Base-by-base conservation (phyloP, 2,113 vertebrate species). In the Synchiropus splendidus region DNA sequence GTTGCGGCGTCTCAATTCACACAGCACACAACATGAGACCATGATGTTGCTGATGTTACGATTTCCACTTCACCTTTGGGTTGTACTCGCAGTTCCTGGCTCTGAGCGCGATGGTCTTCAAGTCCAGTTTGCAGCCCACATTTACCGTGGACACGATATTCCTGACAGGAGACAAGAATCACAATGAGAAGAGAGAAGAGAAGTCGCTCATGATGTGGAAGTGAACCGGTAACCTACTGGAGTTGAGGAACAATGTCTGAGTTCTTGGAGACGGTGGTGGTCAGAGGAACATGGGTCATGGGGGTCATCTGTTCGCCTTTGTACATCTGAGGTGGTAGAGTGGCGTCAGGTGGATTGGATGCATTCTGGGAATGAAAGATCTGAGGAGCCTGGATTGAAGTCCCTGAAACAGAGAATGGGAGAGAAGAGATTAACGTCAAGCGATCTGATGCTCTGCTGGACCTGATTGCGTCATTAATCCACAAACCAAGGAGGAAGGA, bases 91-190 rank as follows among this genome's bases (percentile, higher is more conserved):
- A 94, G 82, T 99, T 99, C 81, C 95, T 91, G 54, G 95, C 95
- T 87, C 92, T 91, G 71, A 99, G 85, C 14, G 95, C 95, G 68
- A 99, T 99, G 4, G 93, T 99, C 84, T 99, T 99, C 58, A 99
- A 74, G 60, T 99, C 95, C 72, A 99, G 87, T 86, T 98, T 98
- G 79, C 95, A 99, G 50, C 95, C 94, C 74, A 99, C 86, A 68
- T 99, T 99, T 47, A 99, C 94, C 6, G 95, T 99, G 11, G 95
- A 99, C 18, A 99, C 95, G 48, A 98, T 99, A 83, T 99, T 99
- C 83, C 94, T 98, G 63, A 46, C 32, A 8, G 21, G 12, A 18
- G 8, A 34, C 16, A 32, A 44, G 13, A 10, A 9, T 9, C 10
- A 30, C 30, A 9, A 42, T 9, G 5, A 42, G 12, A 4, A 13